Percentiles rank a stretch among this genome's conserved stretches.
Conservation (phyloP, 2,113 vertebrate genomes). For the Zosterops hypoxanthus region DNA sequence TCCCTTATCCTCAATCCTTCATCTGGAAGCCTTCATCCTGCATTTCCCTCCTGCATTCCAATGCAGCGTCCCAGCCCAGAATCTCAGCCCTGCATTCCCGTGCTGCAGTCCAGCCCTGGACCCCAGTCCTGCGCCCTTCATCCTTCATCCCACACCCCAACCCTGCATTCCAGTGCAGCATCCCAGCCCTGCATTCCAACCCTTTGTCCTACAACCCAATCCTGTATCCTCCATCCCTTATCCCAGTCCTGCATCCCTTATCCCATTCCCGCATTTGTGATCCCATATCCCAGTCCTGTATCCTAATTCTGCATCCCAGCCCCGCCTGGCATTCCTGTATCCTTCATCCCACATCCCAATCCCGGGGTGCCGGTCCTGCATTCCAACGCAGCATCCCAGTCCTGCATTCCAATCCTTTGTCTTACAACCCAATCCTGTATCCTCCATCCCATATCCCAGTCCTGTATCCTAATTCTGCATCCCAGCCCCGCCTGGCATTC, state of each 20-base stretch:
- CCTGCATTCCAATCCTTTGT: not conserved
- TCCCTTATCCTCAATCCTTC: too few species aligned
- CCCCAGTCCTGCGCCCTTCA: not conserved
- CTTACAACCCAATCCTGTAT: too few species aligned
- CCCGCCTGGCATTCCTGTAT: not conserved
- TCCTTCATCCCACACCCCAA: not conserved
- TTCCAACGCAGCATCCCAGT: not conserved
- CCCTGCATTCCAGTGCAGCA: not conserved
- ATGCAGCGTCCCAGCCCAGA: not conserved
- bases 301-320: not conserved
- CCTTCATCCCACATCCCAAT: not conserved
- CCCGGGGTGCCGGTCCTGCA: not conserved
- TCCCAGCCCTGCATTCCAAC: not conserved
- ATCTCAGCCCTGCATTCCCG: not conserved
- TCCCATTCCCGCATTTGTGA: too few species aligned
- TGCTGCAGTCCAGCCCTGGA: not conserved
- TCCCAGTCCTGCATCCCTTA: not conserved
- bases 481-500: too few species aligned
- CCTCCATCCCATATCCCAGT: too few species aligned
- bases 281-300: not conserved
- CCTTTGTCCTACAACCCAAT: not conserved
- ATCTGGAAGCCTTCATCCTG: not conserved
- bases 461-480: too few species aligned
- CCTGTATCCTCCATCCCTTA: not conserved
- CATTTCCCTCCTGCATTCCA: not conserved